These are phyloP conservation scores for Epirrhoe tristata DNA, from an alignment of 2,888 invertebrate genomes.

Conservation along the genomic window DNA sequence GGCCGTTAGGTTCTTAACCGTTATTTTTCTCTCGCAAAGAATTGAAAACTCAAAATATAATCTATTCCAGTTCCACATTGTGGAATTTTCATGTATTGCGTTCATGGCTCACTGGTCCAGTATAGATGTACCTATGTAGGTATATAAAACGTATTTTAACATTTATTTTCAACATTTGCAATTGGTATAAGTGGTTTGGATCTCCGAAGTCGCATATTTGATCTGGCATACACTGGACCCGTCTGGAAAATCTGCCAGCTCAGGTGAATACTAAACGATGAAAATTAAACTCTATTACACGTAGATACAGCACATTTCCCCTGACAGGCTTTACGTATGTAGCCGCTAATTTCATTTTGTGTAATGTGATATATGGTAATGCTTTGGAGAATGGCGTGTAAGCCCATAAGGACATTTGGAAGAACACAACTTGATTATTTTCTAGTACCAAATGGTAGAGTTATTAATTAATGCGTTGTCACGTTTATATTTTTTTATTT, in stretches of 20 bases:
- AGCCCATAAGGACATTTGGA: no score
- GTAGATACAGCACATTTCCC: slow-evolving; percentile 1
- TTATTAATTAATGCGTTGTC: no score
- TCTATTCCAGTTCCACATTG: slow-evolving; percentile 34
- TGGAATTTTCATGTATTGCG: slow-evolving; percentile 37
- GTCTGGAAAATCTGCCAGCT: slow-evolving; percentile 29
- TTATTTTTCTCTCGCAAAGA: slow-evolving; percentile 26
- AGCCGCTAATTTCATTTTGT: slow-evolving; percentile 30
- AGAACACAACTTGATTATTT: no score
- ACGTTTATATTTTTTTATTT: no score
- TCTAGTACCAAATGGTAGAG: no score
- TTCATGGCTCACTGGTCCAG: slow-evolving; percentile 38
- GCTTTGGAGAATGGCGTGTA: background rate
- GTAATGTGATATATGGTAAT: slow-evolving; percentile 49
- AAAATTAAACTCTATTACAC: slow-evolving; percentile 13
- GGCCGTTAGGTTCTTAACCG: slow-evolving; percentile 19
- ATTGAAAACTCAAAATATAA: slow-evolving; percentile 32
- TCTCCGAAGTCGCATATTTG: slow-evolving; percentile 66
- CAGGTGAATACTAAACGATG: slow-evolving; percentile 5
- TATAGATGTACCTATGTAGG: slow-evolving; percentile 6
- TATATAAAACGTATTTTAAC: no score
- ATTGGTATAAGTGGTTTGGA: slow-evolving; percentile 66
- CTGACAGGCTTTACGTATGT: background rate
- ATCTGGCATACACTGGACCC: slow-evolving; percentile 47
- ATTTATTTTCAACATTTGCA: slow-evolving; percentile 61